Evolutionary conservation across 2,113 vertebrate genomes (phyloP), one percentile per base, ranked within the genome.

Genomic region (Atrichornis clamosus): DNA sequence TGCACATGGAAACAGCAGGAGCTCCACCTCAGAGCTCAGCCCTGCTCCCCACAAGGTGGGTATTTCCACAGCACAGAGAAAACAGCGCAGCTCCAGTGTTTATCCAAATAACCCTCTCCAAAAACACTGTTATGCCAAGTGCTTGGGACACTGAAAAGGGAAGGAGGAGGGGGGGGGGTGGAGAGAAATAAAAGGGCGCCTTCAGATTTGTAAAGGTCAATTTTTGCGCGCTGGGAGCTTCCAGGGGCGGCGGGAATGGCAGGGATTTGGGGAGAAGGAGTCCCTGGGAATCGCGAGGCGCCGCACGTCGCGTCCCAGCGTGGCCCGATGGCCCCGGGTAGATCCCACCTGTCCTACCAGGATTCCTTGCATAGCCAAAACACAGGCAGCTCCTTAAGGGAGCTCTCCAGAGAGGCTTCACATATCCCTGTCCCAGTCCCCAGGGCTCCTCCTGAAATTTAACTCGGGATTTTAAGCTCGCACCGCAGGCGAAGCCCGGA

Each of bases 171-270:
- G n/a, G n/a, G n/a, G n/a, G n/a, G n/a, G n/a, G n/a, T n/a, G 44
- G 15, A 32, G 9, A 46, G 26, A 93, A 94, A 88, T 13, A 78
- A 94, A 94, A 93, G 82, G 79, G 75, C 2, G 26, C 42, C 44
- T 91, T 91, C 74, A 88, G 59, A 32, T 39, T 37, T 77, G 90
- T 72, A 84, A 96, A 96, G 93, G 92, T 93, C 90, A 59, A 59
- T 3, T 79, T 32, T 5, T 44, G 68, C 14, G 7, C 3, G 52
- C 46, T 56, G 5, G 23, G 62, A 62, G 89, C 68, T 90, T 3
- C 27, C 63, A 26, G 63, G 56, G 47, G 44, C 24, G 28, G 41
- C 46, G 59, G 56, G 44, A 46, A 50, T 24, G 2, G 1, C 8
- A 5, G 35, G 49, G n/a, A 10, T 23, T 53, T 39, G 50, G 64